A percentile compares a stretch with the other conserved stretches of the same genome.
phyloP scores from a whole-genome alignment of 2,113 vertebrate species.

The Chloropsis cyanopogon region DNA sequence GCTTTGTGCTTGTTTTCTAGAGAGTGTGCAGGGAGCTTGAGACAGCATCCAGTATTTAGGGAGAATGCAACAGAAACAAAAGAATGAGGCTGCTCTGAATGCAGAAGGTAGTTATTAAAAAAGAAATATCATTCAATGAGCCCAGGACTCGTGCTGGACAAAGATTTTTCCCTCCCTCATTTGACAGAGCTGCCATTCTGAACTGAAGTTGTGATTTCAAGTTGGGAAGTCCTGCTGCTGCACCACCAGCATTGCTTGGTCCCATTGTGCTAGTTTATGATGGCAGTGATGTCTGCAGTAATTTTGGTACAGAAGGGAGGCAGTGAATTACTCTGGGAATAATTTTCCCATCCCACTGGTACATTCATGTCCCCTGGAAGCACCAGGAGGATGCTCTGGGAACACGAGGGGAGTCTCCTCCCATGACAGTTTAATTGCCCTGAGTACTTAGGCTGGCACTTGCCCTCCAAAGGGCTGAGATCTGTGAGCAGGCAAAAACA shows the following conservation, averaged over 20 bases:
- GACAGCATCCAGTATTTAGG: neutral
- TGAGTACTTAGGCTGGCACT: neutral
- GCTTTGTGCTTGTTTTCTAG: neutral
- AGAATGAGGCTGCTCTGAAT: neutral
- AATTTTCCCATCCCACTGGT: neutral
- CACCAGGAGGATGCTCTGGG: neutral
- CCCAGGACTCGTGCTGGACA: neutral
- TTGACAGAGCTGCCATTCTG: neutral
- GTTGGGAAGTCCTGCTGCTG: neutral
- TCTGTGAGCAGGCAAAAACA: neutral
- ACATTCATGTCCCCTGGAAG: neutral
- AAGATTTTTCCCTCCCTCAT: neutral
- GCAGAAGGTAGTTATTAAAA: neutral
- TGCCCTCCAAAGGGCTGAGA: neutral
- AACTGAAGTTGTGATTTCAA: neutral
- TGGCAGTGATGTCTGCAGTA: neutral
- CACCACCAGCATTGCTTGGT: neutral
- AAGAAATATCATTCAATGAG: neutral
- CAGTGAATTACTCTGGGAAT: neutral
- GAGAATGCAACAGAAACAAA: neutral
- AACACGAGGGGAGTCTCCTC: rapidly evolving
- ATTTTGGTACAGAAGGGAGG: neutral
- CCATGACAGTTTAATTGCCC: neutral
- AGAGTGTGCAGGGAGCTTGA: neutral
- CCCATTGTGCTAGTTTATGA: too few relatives aligned